Percentiles rank a stretch among this genome's conserved stretches.
Conservation (phyloP, 2,113 vertebrate genomes). For the Chlamydotis undulata region DNA sequence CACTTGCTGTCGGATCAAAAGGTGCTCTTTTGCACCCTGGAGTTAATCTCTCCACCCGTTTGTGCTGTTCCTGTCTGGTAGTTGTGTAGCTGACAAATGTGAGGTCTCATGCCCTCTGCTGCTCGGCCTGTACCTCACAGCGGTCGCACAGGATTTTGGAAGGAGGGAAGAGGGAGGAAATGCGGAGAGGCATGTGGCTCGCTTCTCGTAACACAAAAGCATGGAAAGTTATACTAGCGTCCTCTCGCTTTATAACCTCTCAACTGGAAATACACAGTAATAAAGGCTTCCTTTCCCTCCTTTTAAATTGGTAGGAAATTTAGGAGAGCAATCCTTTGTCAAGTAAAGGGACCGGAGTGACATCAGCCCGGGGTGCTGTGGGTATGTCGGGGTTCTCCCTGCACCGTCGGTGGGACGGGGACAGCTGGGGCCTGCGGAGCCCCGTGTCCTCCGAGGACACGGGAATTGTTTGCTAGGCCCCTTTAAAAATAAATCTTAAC, state of each 20-base stretch:
- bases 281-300: neutral
- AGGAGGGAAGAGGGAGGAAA: neutral
- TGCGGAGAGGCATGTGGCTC: neutral
- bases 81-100: too few species aligned
- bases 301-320: neutral
- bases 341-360: neutral
- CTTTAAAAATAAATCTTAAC: neutral
- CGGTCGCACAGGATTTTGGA: rapidly evolving
- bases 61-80: neutral
- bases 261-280: neutral
- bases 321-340: too few species aligned
- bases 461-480: too few species aligned
- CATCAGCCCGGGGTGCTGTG: too few species aligned
- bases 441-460: too few species aligned
- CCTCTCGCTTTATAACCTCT: neutral
- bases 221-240: neutral
- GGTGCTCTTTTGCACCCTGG: neutral
- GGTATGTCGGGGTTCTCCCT: neutral
- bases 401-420: neutral
- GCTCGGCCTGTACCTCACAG: neutral
- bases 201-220: neutral
- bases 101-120: rapidly evolving
- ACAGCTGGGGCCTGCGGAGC: neutral
- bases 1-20: too few species aligned
- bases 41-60: neutral